A percentile compares a stretch with the other conserved stretches of the same genome.
Conservation (phyloP, 2,797 vertebrate species). For the Squalus acanthias region DNA sequence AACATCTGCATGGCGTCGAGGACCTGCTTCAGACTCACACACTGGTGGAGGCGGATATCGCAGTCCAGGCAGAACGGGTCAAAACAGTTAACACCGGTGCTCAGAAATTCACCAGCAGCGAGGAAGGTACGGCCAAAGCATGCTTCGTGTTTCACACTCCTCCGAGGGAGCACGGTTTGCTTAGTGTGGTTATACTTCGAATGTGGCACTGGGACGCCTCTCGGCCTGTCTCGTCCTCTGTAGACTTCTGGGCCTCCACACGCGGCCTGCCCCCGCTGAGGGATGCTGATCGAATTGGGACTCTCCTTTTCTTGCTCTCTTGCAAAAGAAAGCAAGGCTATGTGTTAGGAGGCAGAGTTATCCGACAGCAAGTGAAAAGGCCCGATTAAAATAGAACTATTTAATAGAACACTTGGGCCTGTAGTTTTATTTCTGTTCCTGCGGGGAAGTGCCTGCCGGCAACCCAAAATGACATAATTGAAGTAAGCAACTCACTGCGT, state of each 20-base stretch:
- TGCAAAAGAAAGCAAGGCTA: neutral
- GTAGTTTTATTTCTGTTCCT: neutral
- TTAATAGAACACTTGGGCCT: neutral
- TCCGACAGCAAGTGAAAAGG: neutral
- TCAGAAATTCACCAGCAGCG: constrained; percentile 67
- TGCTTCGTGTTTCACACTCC: too few relatives aligned
- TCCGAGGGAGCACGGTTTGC: neutral
- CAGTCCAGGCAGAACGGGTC: constrained; percentile 83
- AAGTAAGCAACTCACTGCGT: neutral
- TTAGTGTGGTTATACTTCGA: neutral
- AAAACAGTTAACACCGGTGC: constrained; percentile 70
- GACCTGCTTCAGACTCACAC: constrained; percentile 86
- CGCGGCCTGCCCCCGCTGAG: neutral
- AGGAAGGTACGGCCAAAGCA: constrained; percentile 62
- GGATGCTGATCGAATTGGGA: neutral
- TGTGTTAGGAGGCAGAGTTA: neutral
- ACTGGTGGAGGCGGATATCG: constrained; percentile 86
- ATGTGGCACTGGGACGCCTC: neutral
- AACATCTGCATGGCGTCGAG: constrained; percentile 85
- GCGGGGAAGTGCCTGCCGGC: neutral
- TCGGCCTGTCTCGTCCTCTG: neutral
- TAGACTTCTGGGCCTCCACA: neutral
- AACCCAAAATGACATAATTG: neutral
- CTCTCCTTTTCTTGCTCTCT: neutral
- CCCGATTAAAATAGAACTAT: neutral